phyloP scores from a whole-genome alignment of 2,113 vertebrate species.

The Sceloporus undulatus region DNA sequence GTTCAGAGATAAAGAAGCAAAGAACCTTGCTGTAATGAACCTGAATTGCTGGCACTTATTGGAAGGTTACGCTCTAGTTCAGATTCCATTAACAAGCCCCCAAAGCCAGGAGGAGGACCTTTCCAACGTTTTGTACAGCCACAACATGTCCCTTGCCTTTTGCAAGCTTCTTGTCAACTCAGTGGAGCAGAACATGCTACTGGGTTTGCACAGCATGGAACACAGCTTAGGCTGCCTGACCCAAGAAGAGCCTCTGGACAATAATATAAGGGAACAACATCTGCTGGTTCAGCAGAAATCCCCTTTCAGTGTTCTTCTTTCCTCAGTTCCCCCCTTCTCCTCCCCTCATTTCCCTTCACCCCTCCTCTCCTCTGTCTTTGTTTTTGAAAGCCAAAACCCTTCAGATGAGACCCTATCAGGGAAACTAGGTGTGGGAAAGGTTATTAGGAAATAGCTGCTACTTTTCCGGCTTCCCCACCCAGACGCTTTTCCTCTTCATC shows the following conservation, averaged over 20 bases:
- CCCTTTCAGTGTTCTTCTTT: constrained; percentile 5
- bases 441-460: constrained; percentile 70
- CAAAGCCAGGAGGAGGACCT: background rate
- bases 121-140: background rate
- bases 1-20: background rate
- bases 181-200: constrained; percentile 1
- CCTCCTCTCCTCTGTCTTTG: constrained; percentile 17
- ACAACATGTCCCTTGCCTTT: background rate
- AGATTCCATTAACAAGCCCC: background rate
- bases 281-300: constrained; percentile 54
- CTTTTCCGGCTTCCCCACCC: constrained; percentile 61
- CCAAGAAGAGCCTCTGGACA: constrained; percentile 28
- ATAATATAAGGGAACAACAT: constrained; percentile 48
- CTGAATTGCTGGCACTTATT: background rate
- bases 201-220: background rate
- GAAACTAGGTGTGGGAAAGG: constrained; percentile 70
- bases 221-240: background rate
- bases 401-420: constrained; percentile 44
- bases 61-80: background rate
- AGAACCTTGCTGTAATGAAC: background rate
- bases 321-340: constrained; percentile 52
- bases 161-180: background rate
- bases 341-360: constrained; percentile 38
- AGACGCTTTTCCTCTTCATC: constrained; percentile 47
- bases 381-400: constrained; percentile 53